phyloP scores from a whole-genome alignment of 1,140 invertebrate genomes.

The Myzus persicae region DNA sequence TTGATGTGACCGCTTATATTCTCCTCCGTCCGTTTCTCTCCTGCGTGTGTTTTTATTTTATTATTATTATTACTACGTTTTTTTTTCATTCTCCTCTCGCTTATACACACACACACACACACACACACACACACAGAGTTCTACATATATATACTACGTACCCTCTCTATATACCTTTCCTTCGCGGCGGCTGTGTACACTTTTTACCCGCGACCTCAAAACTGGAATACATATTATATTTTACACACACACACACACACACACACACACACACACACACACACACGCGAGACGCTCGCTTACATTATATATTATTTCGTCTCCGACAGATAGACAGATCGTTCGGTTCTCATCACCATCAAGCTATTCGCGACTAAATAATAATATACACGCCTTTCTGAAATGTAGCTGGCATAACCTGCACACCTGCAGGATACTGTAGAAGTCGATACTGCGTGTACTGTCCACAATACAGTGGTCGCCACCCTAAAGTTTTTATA shows the following conservation, averaged over 20 bases:
- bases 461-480: too few relatives aligned
- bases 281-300: neutral
- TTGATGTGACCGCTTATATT: conserved; percentile 46
- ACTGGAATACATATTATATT: neutral
- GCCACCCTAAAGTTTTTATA: neutral
- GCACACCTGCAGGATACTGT: neutral
- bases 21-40: neutral
- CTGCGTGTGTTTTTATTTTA: conserved; percentile 19
- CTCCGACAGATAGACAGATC: neutral
- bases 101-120: neutral
- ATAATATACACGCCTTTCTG: neutral
- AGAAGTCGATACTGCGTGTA: neutral
- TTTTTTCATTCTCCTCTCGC: neutral
- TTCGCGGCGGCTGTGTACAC: neutral
- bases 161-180: neutral
- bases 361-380: neutral
- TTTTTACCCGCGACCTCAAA: conserved; percentile 33
- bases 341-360: neutral
- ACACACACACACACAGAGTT: too few relatives aligned
- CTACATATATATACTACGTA: neutral
- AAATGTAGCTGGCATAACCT: neutral
- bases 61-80: neutral
- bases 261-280: neutral
- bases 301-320: conserved; percentile 30
- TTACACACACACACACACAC: neutral